Percentiles rank a stretch among this genome's conserved stretches.
Conservation (phyloP, 2,888 invertebrate genomes). For the Xylocampa areola region DNA sequence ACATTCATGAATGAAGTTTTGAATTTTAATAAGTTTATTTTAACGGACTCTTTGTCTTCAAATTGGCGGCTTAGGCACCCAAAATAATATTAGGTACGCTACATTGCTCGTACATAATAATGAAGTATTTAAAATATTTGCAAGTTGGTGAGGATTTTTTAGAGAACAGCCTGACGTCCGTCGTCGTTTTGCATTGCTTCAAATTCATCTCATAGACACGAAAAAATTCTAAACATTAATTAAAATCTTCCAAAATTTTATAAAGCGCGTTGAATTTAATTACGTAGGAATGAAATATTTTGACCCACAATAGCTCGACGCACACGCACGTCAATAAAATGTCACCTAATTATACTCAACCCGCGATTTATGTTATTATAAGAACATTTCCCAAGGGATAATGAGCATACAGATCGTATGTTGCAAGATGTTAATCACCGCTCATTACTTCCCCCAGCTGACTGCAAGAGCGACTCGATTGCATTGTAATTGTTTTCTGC, state of each 20-base stretch:
- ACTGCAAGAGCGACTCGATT: slow-evolving; percentile 63
- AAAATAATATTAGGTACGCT: slow-evolving; percentile 1
- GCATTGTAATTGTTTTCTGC: slow-evolving; percentile 66
- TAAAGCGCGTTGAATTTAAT: not conserved
- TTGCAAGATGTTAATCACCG: slow-evolving; percentile 65
- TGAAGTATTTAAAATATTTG: too few species aligned
- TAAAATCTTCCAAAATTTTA: slow-evolving; percentile 7
- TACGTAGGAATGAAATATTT: slow-evolving; percentile 18
- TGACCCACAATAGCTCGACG: slow-evolving; percentile 14
- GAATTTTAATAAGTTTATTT: slow-evolving; percentile 76
- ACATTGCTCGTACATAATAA: too few species aligned
- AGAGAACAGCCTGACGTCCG: too few species aligned
- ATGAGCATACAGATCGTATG: slow-evolving; percentile 61
- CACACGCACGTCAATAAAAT: slow-evolving; percentile 30
- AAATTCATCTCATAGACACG: too few species aligned
- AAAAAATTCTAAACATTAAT: too few species aligned
- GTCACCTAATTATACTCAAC: slow-evolving; percentile 25
- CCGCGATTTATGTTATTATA: slow-evolving; percentile 48
- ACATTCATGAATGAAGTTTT: slow-evolving; percentile 82
- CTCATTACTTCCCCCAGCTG: slow-evolving; percentile 64
- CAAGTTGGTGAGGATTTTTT: too few species aligned
- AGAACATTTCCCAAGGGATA: slow-evolving; percentile 55
- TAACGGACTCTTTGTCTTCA: slow-evolving; percentile 44
- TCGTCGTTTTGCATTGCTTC: too few species aligned
- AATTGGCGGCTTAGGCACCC: not conserved